Evolutionary conservation across 2,113 vertebrate genomes (phyloP).

Genomic region (Oreochromis tanganicae): DNA sequence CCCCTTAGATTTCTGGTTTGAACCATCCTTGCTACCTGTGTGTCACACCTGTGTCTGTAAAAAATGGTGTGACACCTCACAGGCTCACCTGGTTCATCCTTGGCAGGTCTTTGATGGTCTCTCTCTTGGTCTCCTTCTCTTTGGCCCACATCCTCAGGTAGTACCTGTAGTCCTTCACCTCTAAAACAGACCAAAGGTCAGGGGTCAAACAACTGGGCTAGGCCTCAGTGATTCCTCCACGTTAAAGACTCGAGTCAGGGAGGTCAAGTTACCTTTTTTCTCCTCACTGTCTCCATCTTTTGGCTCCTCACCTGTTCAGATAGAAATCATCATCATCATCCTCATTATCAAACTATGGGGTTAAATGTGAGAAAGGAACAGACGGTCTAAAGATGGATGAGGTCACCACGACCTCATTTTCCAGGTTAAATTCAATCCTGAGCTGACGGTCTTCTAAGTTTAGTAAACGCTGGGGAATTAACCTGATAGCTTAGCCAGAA

Average conservation of each 20-base stretch:
- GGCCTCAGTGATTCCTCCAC: neutral
- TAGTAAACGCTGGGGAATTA: neutral
- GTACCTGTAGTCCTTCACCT: constrained; percentile 89
- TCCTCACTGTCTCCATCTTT: constrained; percentile 72
- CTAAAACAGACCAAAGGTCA: constrained; percentile 55
- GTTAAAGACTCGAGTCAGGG: neutral
- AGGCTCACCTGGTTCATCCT: constrained; percentile 91
- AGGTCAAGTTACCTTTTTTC: constrained; percentile 69
- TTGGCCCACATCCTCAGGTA: constrained; percentile 93
- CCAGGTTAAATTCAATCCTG: neutral
- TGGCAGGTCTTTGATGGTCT: constrained; percentile 93
- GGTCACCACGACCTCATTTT: neutral
- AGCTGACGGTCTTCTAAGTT: neutral
- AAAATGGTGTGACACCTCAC: neutral
- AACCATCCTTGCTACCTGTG: neutral
- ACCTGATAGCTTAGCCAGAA: neutral
- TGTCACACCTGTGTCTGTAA: neutral
- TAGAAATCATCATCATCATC: neutral
- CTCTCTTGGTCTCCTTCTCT: constrained; percentile 86
- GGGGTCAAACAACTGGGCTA: neutral
- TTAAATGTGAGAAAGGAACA: neutral
- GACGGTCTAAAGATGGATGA: neutral
- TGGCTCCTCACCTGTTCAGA: constrained; percentile 64
- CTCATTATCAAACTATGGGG: neutral
- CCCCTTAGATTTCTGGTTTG: neutral